These are phyloP conservation scores for Lysandra coridon DNA, from an alignment of 2,888 invertebrate genomes.

Conservation along the genomic window DNA sequence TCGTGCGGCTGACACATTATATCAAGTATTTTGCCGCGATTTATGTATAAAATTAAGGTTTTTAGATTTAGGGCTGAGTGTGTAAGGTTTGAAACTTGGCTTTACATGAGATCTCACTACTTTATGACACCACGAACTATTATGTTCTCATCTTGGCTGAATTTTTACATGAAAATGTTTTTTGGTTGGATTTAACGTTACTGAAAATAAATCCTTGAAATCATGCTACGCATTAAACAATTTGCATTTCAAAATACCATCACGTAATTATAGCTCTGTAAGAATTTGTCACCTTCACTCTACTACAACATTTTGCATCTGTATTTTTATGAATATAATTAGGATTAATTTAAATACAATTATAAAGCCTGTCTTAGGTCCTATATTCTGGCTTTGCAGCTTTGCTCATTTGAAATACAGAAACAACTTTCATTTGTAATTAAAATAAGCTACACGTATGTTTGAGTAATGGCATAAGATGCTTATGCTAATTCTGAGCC, in stretches of 20 bases:
- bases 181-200: no score
- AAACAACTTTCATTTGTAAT: slow-evolving; percentile 32
- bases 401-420: slow-evolving; percentile 11
- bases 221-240: no score
- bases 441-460: slow-evolving; percentile 36
- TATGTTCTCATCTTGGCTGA: no score
- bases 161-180: no score
- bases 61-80: no score
- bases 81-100: no score
- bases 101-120: no score
- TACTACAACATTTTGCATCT: neutral
- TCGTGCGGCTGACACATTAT: no score
- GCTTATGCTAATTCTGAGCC: slow-evolving; percentile 67
- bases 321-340: neutral
- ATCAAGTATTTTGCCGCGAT: no score
- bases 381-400: neutral
- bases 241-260: neutral
- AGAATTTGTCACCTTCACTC: slow-evolving; percentile 18
- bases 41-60: no score
- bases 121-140: no score
- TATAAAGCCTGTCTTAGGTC: neutral
- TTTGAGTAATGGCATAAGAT: slow-evolving; percentile 58
- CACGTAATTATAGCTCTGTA: neutral
- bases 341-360: neutral
- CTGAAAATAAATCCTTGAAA: no score